Conservation (phyloP, 1,140 invertebrate genomes). For the Bradynema listronoti region DNA sequence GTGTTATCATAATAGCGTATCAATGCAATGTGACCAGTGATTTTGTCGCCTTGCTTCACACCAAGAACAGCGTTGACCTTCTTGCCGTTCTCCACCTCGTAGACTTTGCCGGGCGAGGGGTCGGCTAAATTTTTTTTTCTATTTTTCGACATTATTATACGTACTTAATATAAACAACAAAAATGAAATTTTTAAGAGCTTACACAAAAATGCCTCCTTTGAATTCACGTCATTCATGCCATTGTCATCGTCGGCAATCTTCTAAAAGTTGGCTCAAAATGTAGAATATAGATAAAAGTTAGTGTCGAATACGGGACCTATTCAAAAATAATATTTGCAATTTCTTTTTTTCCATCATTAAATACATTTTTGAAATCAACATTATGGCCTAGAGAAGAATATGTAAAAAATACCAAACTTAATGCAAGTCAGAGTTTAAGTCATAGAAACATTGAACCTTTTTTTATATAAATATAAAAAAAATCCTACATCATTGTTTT, state of each 20-base stretch:
- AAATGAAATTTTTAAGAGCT: neutral
- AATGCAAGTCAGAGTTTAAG: neutral
- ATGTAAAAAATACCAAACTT: neutral
- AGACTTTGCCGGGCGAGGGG: slow-evolving; percentile 5
- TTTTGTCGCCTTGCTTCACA: slow-evolving; percentile 9
- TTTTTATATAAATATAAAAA: neutral
- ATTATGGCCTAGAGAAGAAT: neutral
- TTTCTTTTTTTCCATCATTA: neutral
- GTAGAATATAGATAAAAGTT: neutral
- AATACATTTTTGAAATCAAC: neutral
- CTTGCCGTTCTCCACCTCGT: slow-evolving; percentile 14
- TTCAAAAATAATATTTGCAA: neutral
- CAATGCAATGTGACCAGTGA: slow-evolving; percentile 3
- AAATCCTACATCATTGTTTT: neutral
- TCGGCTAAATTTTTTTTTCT: neutral
- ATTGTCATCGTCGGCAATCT: neutral
- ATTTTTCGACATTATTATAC: neutral
- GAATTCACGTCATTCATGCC: too few relatives aligned
- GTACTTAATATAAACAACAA: neutral
- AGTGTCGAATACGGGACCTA: neutral
- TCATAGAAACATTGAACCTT: neutral
- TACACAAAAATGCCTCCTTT: neutral
- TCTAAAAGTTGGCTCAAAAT: neutral
- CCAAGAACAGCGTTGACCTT: slow-evolving; percentile 8
- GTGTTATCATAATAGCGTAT: slow-evolving; percentile 13